Conservation (phyloP, 2,888 invertebrate species). For the Nycteola revayana region DNA sequence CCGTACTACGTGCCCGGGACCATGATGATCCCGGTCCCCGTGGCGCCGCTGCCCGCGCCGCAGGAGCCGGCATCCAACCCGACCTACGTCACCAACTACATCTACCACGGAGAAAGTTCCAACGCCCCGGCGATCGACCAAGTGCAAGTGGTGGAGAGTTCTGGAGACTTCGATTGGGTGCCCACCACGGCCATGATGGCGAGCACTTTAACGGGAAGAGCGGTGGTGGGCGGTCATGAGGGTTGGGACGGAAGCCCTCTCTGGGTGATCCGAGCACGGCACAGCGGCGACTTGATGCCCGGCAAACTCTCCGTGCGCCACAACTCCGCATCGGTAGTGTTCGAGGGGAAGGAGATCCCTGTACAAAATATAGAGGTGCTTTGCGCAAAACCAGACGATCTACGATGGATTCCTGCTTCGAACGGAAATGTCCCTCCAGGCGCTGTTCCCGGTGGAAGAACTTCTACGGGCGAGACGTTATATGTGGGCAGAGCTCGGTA, state of each 20-base stretch:
- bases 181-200: constrained; percentile 64
- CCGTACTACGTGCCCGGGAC: constrained; percentile 65
- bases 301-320: constrained; percentile 73
- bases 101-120: constrained; percentile 61
- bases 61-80: constrained; percentile 11
- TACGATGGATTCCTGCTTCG: constrained; percentile 78
- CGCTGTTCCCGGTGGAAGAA: constrained; percentile 79
- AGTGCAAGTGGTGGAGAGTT: constrained; percentile 56
- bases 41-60: constrained; percentile 35
- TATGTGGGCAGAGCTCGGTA: constrained; percentile 81
- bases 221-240: constrained; percentile 72
- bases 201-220: constrained; percentile 54
- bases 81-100: constrained; percentile 72
- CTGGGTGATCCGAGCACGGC: constrained; percentile 73
- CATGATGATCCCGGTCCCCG: constrained; percentile 60
- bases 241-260: constrained; percentile 76
- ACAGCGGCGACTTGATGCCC: constrained; percentile 71
- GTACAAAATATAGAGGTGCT: constrained; percentile 73
- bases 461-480: constrained; percentile 69
- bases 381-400: constrained; percentile 55
- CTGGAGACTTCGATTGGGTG: constrained; percentile 71
- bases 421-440: constrained; percentile 78
- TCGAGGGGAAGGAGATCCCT: constrained; percentile 64
- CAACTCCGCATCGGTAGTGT: constrained; percentile 62
- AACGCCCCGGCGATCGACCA: constrained; percentile 31